Percentiles rank a stretch among this genome's conserved stretches.
phyloP scores from a whole-genome alignment of 2,888 invertebrate genomes.

The Melanotus villosus region DNA sequence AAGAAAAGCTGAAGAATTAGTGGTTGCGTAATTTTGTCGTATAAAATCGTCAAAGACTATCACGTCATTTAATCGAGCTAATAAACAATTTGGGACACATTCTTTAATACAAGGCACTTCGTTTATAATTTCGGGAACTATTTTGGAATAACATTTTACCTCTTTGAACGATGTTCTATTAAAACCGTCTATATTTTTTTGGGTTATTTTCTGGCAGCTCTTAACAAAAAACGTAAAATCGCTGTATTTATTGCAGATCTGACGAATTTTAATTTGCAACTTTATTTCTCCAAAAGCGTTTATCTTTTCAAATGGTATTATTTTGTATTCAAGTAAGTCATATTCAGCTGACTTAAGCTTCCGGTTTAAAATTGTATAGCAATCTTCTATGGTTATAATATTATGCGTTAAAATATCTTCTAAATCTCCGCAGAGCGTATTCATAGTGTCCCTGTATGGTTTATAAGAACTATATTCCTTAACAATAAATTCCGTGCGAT shows the following conservation, averaged over 20 bases:
- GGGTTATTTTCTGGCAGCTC: no score
- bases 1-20: slow-evolving; percentile 49
- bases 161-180: slow-evolving; percentile 65
- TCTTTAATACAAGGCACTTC: slow-evolving; percentile 52
- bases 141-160: slow-evolving; percentile 66
- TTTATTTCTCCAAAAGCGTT: no score
- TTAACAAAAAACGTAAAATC: no score
- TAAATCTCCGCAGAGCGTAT: neutral
- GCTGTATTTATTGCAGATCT: no score
- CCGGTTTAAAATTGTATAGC: slow-evolving; percentile 36
- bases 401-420: slow-evolving; percentile 37
- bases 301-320: no score
- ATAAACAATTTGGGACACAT: slow-evolving; percentile 63
- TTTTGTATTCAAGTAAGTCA: no score
- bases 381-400: slow-evolving; percentile 43
- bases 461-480: neutral
- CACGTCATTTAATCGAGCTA: slow-evolving; percentile 57
- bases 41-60: slow-evolving; percentile 65
- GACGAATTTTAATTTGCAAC: no score
- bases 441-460: neutral
- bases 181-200: no score
- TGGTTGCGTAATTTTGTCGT: slow-evolving; percentile 54
- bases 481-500: neutral
- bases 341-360: neutral
- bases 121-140: slow-evolving; percentile 66